Evolutionary conservation across 2,113 vertebrate genomes (phyloP).

Genomic region (Hippopotamus amphibius): DNA sequence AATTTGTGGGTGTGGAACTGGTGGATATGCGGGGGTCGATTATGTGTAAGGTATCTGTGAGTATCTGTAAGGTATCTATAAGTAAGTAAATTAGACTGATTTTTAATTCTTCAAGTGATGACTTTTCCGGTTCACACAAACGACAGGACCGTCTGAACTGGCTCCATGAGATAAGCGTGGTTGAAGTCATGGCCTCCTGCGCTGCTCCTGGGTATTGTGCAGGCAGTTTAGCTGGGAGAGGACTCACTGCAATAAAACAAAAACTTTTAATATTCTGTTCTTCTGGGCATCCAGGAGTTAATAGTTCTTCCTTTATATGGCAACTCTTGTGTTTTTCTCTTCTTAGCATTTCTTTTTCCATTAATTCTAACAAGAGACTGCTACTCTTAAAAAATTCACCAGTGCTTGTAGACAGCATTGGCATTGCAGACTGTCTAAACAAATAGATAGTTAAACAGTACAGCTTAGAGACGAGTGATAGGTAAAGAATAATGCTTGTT

Average conservation of each 20-base stretch:
- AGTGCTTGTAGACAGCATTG: not conserved
- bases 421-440: not conserved
- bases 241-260: not conserved
- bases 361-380: constrained; percentile 1
- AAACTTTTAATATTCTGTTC: not conserved
- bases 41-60: not conserved
- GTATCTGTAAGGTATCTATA: not conserved
- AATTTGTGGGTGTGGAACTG: not conserved
- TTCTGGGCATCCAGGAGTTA: not conserved
- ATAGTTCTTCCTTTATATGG: not conserved
- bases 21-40: not conserved
- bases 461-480: not conserved
- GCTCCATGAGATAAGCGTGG: not conserved
- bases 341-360: not conserved
- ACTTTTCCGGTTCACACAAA: not conserved
- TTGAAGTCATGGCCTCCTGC: not conserved
- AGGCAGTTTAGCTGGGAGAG: not conserved
- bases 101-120: constrained; percentile 11
- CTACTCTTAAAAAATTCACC: not conserved
- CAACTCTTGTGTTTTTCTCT: not conserved
- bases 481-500: not conserved
- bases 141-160: not conserved
- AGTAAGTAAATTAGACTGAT: not conserved
- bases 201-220: not conserved
- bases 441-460: not conserved